phyloP scores from a whole-genome alignment of 2,113 vertebrate genomes.

The Thalassarche chlororhynchos region DNA sequence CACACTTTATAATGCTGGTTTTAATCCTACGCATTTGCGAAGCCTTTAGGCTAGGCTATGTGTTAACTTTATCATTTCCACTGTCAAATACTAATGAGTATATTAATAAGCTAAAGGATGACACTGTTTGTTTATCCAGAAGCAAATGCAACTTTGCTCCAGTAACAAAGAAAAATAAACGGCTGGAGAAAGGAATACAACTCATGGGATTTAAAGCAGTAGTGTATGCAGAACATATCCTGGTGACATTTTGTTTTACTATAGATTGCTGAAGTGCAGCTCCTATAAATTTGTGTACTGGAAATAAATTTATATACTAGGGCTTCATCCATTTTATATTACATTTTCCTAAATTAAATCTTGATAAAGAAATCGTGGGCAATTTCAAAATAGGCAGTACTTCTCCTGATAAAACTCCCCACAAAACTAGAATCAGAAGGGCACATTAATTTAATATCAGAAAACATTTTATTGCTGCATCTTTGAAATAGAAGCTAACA shows the following conservation, averaged over 20 bases:
- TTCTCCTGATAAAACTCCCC: background rate
- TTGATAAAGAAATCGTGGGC: background rate
- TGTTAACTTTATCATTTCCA: conserved; percentile 1
- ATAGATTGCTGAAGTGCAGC: background rate
- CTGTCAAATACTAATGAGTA: background rate
- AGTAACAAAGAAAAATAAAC: background rate
- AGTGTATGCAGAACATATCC: conserved; percentile 9
- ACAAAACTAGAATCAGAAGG: background rate
- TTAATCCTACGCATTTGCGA: conserved; percentile 27
- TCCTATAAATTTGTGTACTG: background rate
- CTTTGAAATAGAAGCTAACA: background rate
- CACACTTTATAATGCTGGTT: conserved; percentile 28
- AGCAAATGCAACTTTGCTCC: background rate
- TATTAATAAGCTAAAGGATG: background rate
- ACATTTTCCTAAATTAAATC: background rate
- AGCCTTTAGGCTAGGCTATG: background rate
- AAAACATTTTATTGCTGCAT: background rate
- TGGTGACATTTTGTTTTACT: background rate
- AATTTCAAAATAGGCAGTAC: background rate
- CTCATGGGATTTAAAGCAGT: conserved; percentile 51
- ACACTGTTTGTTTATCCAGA: background rate
- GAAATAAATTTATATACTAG: background rate
- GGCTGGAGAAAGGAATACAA: background rate
- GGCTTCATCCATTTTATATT: background rate
- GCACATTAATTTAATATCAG: background rate